These are phyloP conservation scores for Diaprepes abbreviatus DNA, from an alignment of 2,888 invertebrate genomes.

Conservation along the genomic window DNA sequence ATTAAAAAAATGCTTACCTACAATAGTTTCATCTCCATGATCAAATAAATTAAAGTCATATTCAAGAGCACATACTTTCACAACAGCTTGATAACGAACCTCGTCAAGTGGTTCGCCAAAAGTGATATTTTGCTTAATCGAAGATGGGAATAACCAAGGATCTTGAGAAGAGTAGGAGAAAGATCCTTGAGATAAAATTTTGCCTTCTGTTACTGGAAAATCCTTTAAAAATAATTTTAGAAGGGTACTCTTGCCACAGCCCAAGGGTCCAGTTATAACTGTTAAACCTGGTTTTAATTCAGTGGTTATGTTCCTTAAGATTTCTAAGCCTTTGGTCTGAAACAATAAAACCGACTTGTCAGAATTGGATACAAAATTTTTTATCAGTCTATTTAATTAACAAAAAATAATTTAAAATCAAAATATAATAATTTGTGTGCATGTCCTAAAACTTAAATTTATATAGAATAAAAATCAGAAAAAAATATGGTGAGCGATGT, in stretches of 20 bases:
- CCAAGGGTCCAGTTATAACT: conserved; percentile 76
- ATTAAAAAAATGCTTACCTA: conserved; percentile 60
- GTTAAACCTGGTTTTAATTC: conserved; percentile 67
- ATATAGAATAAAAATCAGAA: too few species aligned
- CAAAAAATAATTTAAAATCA: too few species aligned
- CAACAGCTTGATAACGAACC: conserved; percentile 72
- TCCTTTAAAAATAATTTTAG: conserved; percentile 66
- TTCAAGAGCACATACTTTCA: conserved; percentile 75
- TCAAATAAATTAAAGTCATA: conserved; percentile 70
- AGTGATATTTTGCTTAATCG: conserved; percentile 82
- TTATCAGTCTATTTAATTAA: too few species aligned
- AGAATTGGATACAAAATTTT: too few species aligned
- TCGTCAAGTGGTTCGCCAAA: conserved; percentile 77
- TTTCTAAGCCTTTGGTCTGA: conserved; percentile 44
- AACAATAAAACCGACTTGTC: too few species aligned
- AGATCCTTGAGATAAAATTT: conserved; percentile 67
- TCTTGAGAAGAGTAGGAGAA: conserved; percentile 74
- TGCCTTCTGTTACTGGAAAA: conserved; percentile 66
- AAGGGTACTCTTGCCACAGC: conserved; percentile 74
- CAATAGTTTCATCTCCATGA: conserved; percentile 77
- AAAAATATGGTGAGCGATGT: too few species aligned
- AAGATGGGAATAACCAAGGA: conserved; percentile 74
- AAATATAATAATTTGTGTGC: too few species aligned
- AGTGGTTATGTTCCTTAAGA: conserved; percentile 67
- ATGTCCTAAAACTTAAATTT: too few species aligned